Conservation (phyloP, 2,797 vertebrate genomes). For the Cottoperca gobio region DNA sequence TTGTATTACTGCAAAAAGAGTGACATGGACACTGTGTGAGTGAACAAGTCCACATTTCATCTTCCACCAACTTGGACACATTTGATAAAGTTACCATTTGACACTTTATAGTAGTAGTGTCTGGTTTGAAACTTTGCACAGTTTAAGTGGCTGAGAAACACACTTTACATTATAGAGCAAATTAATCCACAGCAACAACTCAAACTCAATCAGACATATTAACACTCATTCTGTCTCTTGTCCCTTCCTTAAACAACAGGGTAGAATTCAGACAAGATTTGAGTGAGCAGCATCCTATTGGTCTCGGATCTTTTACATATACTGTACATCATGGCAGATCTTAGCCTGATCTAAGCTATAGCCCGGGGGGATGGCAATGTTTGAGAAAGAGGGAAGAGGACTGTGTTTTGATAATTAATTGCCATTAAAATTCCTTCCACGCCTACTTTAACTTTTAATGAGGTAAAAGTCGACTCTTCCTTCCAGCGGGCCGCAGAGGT, state of each 20-base stretch:
- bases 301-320: slow-evolving; percentile 50
- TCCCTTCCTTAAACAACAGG: slow-evolving; percentile 17
- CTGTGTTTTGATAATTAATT: slow-evolving; percentile 80
- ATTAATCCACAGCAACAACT: slow-evolving; percentile 27
- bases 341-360: slow-evolving; percentile 57
- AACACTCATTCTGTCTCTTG: background rate
- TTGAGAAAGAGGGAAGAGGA: slow-evolving; percentile 38
- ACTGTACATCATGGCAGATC: slow-evolving; percentile 51
- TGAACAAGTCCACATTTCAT: background rate
- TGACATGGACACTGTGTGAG: background rate
- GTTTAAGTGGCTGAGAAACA: slow-evolving; percentile 12
- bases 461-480: slow-evolving; percentile 64
- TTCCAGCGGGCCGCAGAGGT: slow-evolving; percentile 43
- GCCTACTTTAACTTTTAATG: slow-evolving; percentile 80
- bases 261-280: slow-evolving; percentile 14
- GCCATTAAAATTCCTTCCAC: slow-evolving; percentile 77
- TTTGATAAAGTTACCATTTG: background rate
- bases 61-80: background rate
- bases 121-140: background rate
- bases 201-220: slow-evolving; percentile 13
- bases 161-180: slow-evolving; percentile 21
- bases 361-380: slow-evolving; percentile 48
- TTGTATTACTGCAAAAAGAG: background rate
- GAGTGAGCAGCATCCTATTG: slow-evolving; percentile 29
- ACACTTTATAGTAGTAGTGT: background rate